Evolutionary conservation across 2,797 vertebrate species (phyloP).

Genomic region (Garrulus glandarius): DNA sequence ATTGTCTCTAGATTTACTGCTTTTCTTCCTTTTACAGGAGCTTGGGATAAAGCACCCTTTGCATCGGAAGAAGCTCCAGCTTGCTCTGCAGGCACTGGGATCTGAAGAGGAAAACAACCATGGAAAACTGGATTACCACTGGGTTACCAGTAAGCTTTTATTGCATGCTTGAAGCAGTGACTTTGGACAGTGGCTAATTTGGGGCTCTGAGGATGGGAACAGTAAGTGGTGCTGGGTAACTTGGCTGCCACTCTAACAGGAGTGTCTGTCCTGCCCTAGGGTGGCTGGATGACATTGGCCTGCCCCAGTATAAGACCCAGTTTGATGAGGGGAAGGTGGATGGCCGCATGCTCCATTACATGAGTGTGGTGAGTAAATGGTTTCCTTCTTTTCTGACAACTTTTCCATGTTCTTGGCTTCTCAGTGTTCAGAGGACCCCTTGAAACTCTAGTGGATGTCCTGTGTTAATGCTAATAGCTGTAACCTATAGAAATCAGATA

Average conservation of each 20-base stretch:
- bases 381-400: not conserved
- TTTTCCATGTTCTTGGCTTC: not conserved
- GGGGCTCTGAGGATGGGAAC: not conserved
- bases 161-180: not conserved
- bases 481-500: not conserved
- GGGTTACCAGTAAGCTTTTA: conserved; percentile 91
- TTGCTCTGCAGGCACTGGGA: conserved; percentile 92
- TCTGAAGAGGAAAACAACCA: conserved; percentile 95
- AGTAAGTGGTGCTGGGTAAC: not conserved
- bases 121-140: conserved; percentile 94
- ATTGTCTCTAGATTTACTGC: not conserved
- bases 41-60: conserved; percentile 92
- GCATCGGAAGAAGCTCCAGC: conserved; percentile 95
- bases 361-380: conserved; percentile 88
- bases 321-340: conserved; percentile 96
- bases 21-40: conserved; percentile 78
- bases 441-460: not conserved
- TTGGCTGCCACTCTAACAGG: not conserved
- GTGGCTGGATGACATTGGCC: conserved; percentile 97
- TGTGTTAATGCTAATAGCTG: not conserved
- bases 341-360: conserved; percentile 96
- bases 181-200: not conserved
- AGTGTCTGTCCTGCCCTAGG: conserved; percentile 72
- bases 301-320: conserved; percentile 98
- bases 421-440: not conserved